Evolutionary conservation across 92 coral and sea anemone genomes (phyloP), one percentile per base, ranked within the genome.

Genomic region (Scolanthus callimorphus): DNA sequence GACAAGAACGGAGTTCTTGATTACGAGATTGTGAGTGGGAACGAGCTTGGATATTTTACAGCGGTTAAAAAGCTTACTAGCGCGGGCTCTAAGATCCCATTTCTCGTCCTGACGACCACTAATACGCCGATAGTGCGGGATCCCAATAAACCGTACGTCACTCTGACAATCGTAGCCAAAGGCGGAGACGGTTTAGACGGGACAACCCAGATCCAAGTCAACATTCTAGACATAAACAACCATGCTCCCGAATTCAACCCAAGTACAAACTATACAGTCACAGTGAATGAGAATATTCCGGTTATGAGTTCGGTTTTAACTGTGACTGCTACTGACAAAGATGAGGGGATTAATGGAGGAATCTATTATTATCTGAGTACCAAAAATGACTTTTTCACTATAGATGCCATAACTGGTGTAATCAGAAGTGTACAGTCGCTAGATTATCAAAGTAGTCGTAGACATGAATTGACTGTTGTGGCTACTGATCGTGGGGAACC

Each of bases 401-500:
- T 87, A 19, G 88, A 82, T 55, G 80, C 96, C 25, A 67, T 74
- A 20, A 87, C 89, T 46, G 96, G 96, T 1, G 78, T 63, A 11
- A 45, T 87, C 20, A 67, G 51, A 62, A 86, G 78, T 29, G 90
- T 71, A 1, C 65, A 57, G 10, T 60, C 69, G 24, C 72, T 87
- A 28, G 72, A 69, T 46, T 73, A 77, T 52, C 43, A 54, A 23
- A 59, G 64, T 50, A 29, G 27, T 31, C 24, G 57, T 17, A 57
- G 27, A 1, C 49, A 65, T 54, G 6, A 47, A 0, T 27, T 87
- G 15, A 41, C 54, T 11, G 77, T 87, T 2, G 17, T 15, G 3
- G 96, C 96, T 6, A 52, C 50, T 44, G 96, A 87, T 56, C 72
- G 96, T 13, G 96, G 96, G 11, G 51, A 72, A 2, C 79, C 79